These are phyloP conservation scores for Triplophysa dalaica DNA, from an alignment of 2,113 vertebrate genomes.

Conservation along the genomic window DNA sequence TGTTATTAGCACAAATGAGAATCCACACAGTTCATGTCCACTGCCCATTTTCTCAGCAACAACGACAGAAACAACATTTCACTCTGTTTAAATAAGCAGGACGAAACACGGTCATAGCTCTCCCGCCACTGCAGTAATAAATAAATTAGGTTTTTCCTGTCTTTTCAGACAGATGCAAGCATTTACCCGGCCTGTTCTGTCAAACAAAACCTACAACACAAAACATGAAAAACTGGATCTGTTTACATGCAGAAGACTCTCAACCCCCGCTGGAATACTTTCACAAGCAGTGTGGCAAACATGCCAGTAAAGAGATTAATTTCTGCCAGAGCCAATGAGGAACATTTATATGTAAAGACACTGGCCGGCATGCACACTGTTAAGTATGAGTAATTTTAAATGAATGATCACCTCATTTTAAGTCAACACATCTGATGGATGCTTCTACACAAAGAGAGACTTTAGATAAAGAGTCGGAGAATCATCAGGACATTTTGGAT, in stretches of 20 bases:
- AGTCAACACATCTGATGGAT: too few relatives aligned
- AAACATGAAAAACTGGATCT: neutral
- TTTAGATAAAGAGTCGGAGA: too few relatives aligned
- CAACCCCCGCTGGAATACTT: conserved; percentile 5
- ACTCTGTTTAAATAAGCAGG: neutral
- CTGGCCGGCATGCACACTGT: neutral
- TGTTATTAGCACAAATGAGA: neutral
- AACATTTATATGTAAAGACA: conserved; percentile 8
- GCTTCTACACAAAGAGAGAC: too few relatives aligned
- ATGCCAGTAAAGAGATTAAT: neutral
- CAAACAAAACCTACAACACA: neutral
- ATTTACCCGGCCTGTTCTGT: neutral
- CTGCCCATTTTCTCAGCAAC: neutral
- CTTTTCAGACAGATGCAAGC: neutral
- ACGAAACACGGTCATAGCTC: neutral
- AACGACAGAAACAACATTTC: neutral
- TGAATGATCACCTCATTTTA: neutral
- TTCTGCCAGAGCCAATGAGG: neutral
- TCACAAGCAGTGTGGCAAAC: conserved; percentile 5
- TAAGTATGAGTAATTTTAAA: neutral
- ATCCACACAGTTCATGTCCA: neutral
- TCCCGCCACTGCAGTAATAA: neutral
- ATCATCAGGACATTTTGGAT: too few relatives aligned
- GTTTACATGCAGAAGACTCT: conserved; percentile 21
- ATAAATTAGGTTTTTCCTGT: neutral